These are phyloP conservation scores for Thymallus thymallus DNA, from an alignment of 2,113 vertebrate genomes.

Conservation along the genomic window DNA sequence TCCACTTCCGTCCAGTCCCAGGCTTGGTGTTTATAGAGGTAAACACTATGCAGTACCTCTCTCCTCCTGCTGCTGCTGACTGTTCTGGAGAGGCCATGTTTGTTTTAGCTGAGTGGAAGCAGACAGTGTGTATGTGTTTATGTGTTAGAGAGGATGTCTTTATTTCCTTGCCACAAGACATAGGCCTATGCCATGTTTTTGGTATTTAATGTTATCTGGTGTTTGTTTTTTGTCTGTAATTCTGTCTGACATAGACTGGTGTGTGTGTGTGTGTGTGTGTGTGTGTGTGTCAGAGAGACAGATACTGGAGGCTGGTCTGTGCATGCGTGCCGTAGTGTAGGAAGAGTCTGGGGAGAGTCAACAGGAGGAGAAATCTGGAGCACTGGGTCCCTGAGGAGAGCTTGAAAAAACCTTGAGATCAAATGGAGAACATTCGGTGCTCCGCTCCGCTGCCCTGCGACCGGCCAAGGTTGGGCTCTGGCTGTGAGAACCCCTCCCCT, in stretches of 20 bases:
- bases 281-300: conserved; percentile 17
- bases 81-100: too few species aligned
- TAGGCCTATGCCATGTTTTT: too few species aligned
- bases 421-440: conserved; percentile 79
- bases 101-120: too few species aligned
- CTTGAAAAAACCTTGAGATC: conserved; percentile 71
- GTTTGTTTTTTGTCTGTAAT: background rate
- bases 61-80: too few species aligned
- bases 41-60: too few species aligned
- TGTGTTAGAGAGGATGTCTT: too few species aligned
- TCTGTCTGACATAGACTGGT: background rate
- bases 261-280: conserved; percentile 23
- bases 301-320: background rate
- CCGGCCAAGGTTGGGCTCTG: conserved; percentile 48
- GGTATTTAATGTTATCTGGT: too few species aligned
- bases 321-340: conserved; percentile 5
- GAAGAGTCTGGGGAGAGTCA: conserved; percentile 72
- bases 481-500: conserved; percentile 14
- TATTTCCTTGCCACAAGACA: too few species aligned
- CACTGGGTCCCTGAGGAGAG: conserved; percentile 73
- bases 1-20: too few species aligned
- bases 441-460: conserved; percentile 57
- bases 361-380: conserved; percentile 81
- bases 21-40: too few species aligned
- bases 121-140: too few species aligned